phyloP scores from a whole-genome alignment of 2,113 vertebrate genomes.

The Acanthochromis polyacanthus region DNA sequence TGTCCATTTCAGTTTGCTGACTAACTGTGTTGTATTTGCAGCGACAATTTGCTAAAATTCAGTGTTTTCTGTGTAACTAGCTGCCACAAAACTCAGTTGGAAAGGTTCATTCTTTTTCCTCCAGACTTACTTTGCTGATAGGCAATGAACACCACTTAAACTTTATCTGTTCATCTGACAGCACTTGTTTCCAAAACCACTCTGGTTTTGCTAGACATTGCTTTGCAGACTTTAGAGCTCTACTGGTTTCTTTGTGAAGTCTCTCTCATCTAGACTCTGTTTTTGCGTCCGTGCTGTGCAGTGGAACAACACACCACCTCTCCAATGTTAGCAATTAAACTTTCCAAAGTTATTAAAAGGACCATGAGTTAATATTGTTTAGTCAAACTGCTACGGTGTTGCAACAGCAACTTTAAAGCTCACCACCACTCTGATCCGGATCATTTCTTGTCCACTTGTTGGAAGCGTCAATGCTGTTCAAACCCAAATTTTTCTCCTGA shows the following conservation, averaged over 20 bases:
- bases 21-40: neutral
- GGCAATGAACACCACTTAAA: no score
- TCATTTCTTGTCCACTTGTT: neutral
- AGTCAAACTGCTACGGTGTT: neutral
- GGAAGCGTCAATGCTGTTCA: no score
- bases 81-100: neutral
- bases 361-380: neutral
- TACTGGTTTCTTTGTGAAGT: no score
- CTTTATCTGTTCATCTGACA: no score
- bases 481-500: no score
- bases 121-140: no score
- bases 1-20: neutral
- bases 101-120: neutral
- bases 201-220: no score
- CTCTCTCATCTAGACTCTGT: no score
- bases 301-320: neutral
- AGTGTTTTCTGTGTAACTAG: neutral
- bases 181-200: no score
- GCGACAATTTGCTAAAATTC: neutral
- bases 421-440: neutral
- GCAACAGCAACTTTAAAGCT: neutral
- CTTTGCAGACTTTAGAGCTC: no score
- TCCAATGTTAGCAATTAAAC: neutral
- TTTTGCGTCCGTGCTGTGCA: neutral
- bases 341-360: neutral